Base-by-base conservation (phyloP, 2,888 invertebrate genomes). In the Machimus rusticus region DNA sequence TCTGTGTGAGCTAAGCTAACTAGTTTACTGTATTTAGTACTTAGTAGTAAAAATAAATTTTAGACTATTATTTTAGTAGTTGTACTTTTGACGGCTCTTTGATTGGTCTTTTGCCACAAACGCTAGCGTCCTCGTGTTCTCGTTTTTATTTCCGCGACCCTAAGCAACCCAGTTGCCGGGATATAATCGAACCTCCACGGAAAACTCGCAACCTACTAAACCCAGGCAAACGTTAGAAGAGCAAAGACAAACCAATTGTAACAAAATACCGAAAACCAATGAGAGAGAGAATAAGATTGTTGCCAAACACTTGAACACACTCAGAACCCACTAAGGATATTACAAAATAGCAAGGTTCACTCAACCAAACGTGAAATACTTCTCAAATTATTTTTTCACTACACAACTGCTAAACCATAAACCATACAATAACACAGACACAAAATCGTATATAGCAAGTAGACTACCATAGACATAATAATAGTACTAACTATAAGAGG, bases 281-380 rank as follows among this genome's bases (percentile, higher is more conserved):
- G 88, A 88, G 88, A 88, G 88, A 88, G 88, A 88, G 81, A 86
- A 88, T 86, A 88, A 88, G 88, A 88, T 88, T 88, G 88, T 88
- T 87, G 87, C 88, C 88, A 87, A 88, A 87, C 79, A 66, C 74
- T 81, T 76, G 39, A 88, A 84, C 78, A 88, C 86, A 88, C 78
- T 74, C 86, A 84, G n/a, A 74, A 86, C 55, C 85, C 87, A 81
- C 51, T 81, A 81, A 81, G 78, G 77, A 46, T 78, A 74, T 87
- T 46, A 77, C 43, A 55, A 86, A 86, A 87, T 66, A 51, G n/a
- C 23, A 77, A 87, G 74, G 34, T 74, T 74, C 74, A 81, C 74
- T 66, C 86, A 79, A 81, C 23, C 86, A 28, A 87, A 74, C 86
- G 46, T 19, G 78, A 34, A 66, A 86, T 51, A 82, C 57, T 86